These are phyloP conservation scores for Eurytemora carolleeae DNA, from an alignment of 1,140 invertebrate genomes.

Conservation along the genomic window DNA sequence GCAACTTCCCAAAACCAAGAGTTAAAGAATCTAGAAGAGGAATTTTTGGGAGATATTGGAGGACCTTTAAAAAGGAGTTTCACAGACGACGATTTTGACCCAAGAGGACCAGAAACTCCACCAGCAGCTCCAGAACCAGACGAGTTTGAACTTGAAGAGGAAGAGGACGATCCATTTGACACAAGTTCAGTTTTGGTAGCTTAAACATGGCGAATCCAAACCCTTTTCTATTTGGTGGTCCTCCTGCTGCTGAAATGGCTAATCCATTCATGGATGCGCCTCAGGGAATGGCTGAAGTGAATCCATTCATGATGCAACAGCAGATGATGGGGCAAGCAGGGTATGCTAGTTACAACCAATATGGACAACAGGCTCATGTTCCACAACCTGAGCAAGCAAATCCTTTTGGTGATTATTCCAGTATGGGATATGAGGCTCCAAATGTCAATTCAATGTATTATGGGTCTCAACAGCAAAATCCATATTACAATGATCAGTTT, in stretches of 20 bases:
- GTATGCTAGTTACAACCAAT: background rate
- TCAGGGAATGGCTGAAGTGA: background rate
- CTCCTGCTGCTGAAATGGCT: background rate
- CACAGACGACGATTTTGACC: background rate
- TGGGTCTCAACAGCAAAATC: too few relatives aligned
- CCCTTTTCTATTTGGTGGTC: slow-evolving; percentile 12
- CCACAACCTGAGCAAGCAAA: slow-evolving; percentile 3
- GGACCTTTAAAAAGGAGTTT: background rate
- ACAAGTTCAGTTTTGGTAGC: background rate
- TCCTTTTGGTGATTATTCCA: slow-evolving; percentile 9
- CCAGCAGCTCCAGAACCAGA: background rate
- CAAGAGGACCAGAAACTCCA: background rate
- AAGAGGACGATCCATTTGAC: background rate
- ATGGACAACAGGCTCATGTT: background rate
- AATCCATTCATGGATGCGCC: background rate
- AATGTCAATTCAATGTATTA: too few relatives aligned
- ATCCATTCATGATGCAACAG: background rate
- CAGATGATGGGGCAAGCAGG: background rate
- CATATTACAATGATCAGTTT: background rate
- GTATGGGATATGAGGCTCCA: too few relatives aligned
- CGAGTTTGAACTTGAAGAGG: background rate
- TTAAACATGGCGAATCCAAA: background rate
- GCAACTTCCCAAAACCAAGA: too few relatives aligned
- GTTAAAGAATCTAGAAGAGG: background rate
- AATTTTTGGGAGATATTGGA: background rate